A percentile compares a stretch with the other conserved stretches of the same genome.
These are phyloP conservation scores for Embidobia sp. DNA, from an alignment of 2,888 invertebrate species.

Conservation along the genomic window DNA sequence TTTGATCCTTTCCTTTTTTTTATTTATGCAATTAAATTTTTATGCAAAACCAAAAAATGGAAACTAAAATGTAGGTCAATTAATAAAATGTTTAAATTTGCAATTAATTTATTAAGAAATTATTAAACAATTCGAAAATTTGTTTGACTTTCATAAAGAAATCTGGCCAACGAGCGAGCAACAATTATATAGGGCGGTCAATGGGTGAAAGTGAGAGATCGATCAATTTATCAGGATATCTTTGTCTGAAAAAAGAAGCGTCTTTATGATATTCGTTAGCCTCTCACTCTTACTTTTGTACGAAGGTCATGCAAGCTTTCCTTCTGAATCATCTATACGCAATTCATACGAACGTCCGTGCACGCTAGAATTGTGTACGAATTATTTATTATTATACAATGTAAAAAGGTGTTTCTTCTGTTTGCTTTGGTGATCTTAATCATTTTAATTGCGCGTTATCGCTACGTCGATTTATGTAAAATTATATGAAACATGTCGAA, in stretches of 20 bases:
- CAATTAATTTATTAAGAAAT: too few relatives aligned
- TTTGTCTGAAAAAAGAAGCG: constrained; percentile 32
- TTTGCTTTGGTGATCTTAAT: too few relatives aligned
- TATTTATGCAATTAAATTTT: too few relatives aligned
- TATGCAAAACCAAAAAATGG: too few relatives aligned
- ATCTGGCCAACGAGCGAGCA: constrained; percentile 25
- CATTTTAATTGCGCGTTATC: too few relatives aligned
- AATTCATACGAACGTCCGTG: constrained; percentile 7
- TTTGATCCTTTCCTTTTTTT: too few relatives aligned
- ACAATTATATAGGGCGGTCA: constrained; percentile 47
- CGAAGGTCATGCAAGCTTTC: constrained; percentile 35
- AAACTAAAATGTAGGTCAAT: too few relatives aligned
- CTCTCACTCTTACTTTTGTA: constrained; percentile 48
- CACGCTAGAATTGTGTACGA: not conserved
- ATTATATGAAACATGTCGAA: too few relatives aligned
- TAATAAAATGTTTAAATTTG: too few relatives aligned
- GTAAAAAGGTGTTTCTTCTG: too few relatives aligned
- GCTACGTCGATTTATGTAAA: too few relatives aligned
- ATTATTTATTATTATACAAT: too few relatives aligned
- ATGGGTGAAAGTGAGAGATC: constrained; percentile 54
- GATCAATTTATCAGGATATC: constrained; percentile 38
- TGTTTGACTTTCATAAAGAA: constrained; percentile 50
- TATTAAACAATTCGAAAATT: constrained; percentile 5
- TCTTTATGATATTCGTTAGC: constrained; percentile 20
- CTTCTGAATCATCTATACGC: constrained; percentile 23